These are phyloP conservation scores for Glaucidium brasilianum DNA, from an alignment of 2,113 vertebrate genomes.

Conservation along the genomic window DNA sequence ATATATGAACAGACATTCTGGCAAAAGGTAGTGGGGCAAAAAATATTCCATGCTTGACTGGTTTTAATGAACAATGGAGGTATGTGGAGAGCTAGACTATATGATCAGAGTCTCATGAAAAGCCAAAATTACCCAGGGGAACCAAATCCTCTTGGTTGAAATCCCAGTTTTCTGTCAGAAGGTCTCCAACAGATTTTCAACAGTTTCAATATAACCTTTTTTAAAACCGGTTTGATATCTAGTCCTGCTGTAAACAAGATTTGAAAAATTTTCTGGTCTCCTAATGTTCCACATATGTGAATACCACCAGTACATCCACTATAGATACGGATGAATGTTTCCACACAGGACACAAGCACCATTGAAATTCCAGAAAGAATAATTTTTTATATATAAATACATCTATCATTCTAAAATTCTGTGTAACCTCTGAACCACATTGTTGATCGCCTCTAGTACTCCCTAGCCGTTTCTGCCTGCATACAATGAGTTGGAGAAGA, in stretches of 20 bases:
- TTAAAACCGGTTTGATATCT: neutral
- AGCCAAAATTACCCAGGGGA: slow-evolving; percentile 1
- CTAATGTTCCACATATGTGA: neutral
- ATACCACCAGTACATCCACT: neutral
- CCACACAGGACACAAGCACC: neutral
- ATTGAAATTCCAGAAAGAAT: neutral
- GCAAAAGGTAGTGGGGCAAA: neutral
- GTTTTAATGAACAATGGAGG: neutral
- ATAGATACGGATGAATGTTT: neutral
- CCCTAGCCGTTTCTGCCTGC: neutral
- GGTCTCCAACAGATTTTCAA: neutral
- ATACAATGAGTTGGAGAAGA: neutral
- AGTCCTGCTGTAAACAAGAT: neutral
- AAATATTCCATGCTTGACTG: neutral
- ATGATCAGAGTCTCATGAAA: slow-evolving; percentile 18
- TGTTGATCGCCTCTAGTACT: neutral
- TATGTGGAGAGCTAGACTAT: neutral
- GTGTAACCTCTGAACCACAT: neutral
- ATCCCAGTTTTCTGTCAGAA: slow-evolving; percentile 8
- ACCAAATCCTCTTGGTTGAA: neutral
- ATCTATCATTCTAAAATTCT: neutral
- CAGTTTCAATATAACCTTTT: neutral
- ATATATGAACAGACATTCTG: neutral
- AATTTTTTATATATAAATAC: neutral
- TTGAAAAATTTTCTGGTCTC: neutral